Percentiles rank a stretch among this genome's conserved stretches.
These are phyloP conservation scores for Austrolebias charrua DNA, from an alignment of 2,797 vertebrate genomes.

Conservation along the genomic window DNA sequence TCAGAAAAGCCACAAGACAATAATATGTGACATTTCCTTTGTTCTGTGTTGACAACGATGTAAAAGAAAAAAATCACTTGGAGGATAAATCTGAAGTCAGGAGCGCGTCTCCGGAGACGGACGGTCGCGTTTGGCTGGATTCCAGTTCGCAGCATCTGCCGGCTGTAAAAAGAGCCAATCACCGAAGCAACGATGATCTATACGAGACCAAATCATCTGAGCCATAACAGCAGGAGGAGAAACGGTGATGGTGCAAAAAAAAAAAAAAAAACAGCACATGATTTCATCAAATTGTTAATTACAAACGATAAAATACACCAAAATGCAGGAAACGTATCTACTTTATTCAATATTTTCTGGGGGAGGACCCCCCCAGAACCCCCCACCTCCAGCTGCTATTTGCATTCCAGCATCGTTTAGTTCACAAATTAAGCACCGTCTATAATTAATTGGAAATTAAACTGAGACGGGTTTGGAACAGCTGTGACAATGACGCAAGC, in stretches of 20 bases:
- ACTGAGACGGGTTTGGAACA: no score
- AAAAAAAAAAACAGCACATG: neutral
- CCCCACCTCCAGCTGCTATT: no score
- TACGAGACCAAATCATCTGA: slow-evolving; percentile 19
- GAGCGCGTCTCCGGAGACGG: slow-evolving; percentile 4
- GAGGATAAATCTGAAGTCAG: neutral
- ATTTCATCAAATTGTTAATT: no score
- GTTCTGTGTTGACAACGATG: neutral
- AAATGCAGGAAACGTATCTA: no score
- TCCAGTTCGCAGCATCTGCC: slow-evolving; percentile 52
- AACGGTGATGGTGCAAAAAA: neutral
- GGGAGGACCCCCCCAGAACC: no score
- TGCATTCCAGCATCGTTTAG: no score
- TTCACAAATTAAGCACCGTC: no score
- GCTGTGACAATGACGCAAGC: no score
- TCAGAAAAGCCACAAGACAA: neutral
- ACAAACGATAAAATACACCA: no score
- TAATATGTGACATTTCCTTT: neutral
- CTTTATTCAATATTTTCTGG: no score
- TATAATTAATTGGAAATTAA: no score
- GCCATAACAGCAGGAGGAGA: neutral
- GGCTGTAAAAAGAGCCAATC: slow-evolving; percentile 42
- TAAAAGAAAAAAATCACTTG: neutral
- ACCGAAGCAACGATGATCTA: slow-evolving; percentile 22
- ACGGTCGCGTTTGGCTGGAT: slow-evolving; percentile 14